These are phyloP conservation scores for Drosophila busckii DNA, from an alignment of 1,140 invertebrate species.

Conservation along the genomic window DNA sequence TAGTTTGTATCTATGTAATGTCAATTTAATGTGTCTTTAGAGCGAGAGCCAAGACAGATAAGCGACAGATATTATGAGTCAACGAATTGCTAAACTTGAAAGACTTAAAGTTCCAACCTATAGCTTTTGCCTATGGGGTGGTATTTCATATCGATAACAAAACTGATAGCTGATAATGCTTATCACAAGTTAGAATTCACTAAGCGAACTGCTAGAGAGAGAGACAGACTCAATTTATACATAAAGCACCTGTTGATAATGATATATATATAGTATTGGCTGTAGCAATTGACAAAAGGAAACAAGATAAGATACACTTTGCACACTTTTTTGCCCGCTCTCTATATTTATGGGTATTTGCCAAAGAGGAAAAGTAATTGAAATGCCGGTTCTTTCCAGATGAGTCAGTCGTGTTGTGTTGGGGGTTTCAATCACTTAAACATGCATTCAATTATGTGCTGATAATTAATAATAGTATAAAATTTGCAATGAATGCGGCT, in stretches of 20 bases:
- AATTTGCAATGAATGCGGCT: conserved; percentile 11
- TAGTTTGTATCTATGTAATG: too few species aligned
- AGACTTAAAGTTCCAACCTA: conserved; percentile 3
- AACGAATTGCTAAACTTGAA: conserved; percentile 28
- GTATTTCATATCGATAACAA: conserved; percentile 44
- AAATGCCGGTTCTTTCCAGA: conserved; percentile 36
- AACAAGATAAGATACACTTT: conserved; percentile 68
- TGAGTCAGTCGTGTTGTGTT: too few species aligned
- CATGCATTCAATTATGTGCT: conserved; percentile 15
- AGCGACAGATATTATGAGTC: conserved; percentile 17
- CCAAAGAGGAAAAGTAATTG: conserved; percentile 46
- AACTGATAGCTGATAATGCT: conserved; percentile 62
- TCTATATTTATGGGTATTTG: conserved; percentile 18
- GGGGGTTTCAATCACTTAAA: not conserved
- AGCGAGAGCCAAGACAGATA: too few species aligned
- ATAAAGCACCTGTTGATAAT: conserved; percentile 2
- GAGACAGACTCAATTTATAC: not conserved
- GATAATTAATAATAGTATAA: not conserved
- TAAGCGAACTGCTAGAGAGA: not conserved
- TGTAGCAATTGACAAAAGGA: conserved; percentile 47
- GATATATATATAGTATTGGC: too few species aligned
- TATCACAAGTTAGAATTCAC: conserved; percentile 58
- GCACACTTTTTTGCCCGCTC: conserved; percentile 22
- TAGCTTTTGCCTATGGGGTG: not conserved
- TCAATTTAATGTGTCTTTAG: too few species aligned